Evolutionary conservation across 92 coral and sea anemone genomes (phyloP).

Genomic region (Epizoanthus scotinus): DNA sequence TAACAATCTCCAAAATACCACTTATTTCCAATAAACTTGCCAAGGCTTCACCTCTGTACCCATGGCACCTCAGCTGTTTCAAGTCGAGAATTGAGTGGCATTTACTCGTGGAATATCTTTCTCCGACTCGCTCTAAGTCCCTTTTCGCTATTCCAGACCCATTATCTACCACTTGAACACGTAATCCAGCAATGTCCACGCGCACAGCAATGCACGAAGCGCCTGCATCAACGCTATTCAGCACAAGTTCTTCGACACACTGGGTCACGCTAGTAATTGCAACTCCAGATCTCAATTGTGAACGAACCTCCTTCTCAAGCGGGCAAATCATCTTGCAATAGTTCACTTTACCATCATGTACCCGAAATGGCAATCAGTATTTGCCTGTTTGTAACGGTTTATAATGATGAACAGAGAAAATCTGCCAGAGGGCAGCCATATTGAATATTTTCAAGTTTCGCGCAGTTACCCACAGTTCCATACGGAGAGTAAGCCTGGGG

Average conservation of each 20-base stretch:
- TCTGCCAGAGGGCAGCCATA: constrained; percentile 54
- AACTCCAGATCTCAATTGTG: constrained; percentile 87
- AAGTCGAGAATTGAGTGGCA: constrained; percentile 82
- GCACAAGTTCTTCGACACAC: constrained; percentile 90
- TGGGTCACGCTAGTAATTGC: constrained; percentile 88
- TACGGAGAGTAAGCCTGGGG: not conserved
- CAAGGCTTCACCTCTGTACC: constrained; percentile 95
- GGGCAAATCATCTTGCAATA: constrained; percentile 70
- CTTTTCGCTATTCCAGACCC: constrained; percentile 74
- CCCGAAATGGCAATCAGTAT: too few relatives aligned
- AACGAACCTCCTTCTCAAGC: constrained; percentile 76
- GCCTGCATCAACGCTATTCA: constrained; percentile 92
- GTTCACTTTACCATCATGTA: not conserved
- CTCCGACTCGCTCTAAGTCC: constrained; percentile 75
- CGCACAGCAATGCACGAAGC: constrained; percentile 82
- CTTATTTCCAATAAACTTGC: constrained; percentile 87
- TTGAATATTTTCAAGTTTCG: constrained; percentile 34
- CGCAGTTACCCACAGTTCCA: constrained; percentile 26
- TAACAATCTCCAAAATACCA: constrained; percentile 79
- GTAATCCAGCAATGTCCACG: constrained; percentile 76
- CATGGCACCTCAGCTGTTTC: constrained; percentile 63
- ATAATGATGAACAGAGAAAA: constrained; percentile 62
- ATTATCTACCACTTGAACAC: constrained; percentile 83
- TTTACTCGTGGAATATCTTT: constrained; percentile 89
- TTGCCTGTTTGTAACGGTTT: too few relatives aligned